phyloP scores from a whole-genome alignment of 2,113 vertebrate genomes.

The Hipposideros armiger region DNA sequence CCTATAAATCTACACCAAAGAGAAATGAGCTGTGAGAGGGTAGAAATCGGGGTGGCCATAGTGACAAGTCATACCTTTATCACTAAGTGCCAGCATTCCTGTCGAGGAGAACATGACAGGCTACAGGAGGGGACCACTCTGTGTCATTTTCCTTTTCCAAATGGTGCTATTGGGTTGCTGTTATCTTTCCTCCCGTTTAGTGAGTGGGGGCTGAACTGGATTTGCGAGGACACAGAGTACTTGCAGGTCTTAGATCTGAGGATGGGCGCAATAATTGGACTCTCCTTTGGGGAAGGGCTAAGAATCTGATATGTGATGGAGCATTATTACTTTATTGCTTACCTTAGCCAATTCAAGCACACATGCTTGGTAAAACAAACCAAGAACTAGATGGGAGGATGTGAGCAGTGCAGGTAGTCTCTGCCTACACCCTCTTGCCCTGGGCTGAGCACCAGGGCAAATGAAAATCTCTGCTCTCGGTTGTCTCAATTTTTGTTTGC shows the following conservation, averaged over 20 bases:
- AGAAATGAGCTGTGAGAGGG: neutral
- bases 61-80: too few relatives aligned
- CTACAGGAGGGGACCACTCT: accelerated
- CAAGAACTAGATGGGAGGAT: neutral
- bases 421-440: accelerated
- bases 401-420: neutral
- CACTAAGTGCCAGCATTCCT: neutral
- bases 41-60: too few relatives aligned
- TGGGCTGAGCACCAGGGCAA: neutral
- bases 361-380: neutral
- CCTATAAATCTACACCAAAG: neutral
- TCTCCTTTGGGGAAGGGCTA: neutral
- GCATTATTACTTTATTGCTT: neutral
- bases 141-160: neutral
- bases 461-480: neutral
- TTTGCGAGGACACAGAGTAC: neutral
- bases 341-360: neutral
- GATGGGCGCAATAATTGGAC: neutral
- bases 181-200: neutral
- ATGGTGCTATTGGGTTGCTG: neutral
- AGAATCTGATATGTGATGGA: neutral
- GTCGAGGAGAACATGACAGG: accelerated
- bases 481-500: neutral
- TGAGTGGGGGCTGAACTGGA: neutral
- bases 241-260: neutral